Percentiles rank a stretch among this genome's conserved stretches.
Evolutionary conservation across 2,888 invertebrate species (phyloP).

Genomic region (Rosalia funebris): DNA sequence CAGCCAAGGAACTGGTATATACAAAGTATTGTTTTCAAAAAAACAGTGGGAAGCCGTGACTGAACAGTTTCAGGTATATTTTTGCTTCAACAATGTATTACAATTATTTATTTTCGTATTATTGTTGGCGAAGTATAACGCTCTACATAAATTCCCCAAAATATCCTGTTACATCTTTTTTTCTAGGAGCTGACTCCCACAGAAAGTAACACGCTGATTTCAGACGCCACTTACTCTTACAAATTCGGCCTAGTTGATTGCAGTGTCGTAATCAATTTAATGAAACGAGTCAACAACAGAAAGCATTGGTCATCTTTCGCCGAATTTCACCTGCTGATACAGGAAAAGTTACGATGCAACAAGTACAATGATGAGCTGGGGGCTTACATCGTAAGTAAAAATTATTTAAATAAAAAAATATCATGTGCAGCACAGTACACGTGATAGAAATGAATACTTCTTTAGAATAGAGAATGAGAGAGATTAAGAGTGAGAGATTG

Average conservation of each 20-base stretch:
- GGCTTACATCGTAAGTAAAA: conserved; percentile 10
- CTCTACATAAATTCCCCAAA: neutral
- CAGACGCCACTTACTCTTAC: conserved; percentile 36
- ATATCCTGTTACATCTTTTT: no score
- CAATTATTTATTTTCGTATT: no score
- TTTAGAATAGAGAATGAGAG: no score
- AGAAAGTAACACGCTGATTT: conserved; percentile 27
- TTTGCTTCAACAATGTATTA: no score
- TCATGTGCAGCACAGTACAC: no score
- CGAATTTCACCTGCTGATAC: conserved; percentile 12
- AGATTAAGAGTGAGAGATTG: no score
- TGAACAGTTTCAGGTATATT: conserved; percentile 52
- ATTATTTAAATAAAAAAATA: neutral
- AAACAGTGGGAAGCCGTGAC: conserved; percentile 71
- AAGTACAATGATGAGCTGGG: conserved; percentile 2
- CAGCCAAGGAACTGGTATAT: conserved; percentile 82
- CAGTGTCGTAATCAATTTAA: conserved; percentile 32
- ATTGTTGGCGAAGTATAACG: no score
- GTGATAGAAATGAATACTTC: no score
- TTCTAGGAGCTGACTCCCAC: conserved; percentile 33
- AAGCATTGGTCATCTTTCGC: conserved; percentile 26
- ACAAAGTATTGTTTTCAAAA: conserved; percentile 80
- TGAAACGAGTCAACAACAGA: conserved; percentile 15
- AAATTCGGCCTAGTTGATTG: conserved; percentile 33
- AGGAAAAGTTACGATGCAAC: neutral